Percentiles rank a stretch among this genome's conserved stretches.
Evolutionary conservation across 1,140 invertebrate genomes (phyloP).

Genomic region (Drosophila varians): DNA sequence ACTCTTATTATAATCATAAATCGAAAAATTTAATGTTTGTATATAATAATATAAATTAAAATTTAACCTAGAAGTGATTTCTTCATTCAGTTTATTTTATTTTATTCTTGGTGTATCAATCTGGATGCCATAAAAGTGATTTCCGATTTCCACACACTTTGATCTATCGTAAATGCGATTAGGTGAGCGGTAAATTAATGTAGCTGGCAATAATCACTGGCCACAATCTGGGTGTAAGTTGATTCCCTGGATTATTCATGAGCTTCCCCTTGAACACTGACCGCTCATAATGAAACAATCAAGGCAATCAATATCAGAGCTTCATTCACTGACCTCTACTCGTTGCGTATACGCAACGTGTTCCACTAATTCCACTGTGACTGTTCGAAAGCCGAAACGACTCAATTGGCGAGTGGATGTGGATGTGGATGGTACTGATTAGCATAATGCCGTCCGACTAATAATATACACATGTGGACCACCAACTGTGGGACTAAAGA

Average conservation of each 20-base stretch:
- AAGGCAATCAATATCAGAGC: conserved; percentile 19
- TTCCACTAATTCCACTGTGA: background rate
- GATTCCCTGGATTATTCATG: conserved; percentile 59
- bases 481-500: conserved; percentile 13
- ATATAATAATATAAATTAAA: too few relatives aligned
- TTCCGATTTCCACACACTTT: conserved; percentile 21
- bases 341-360: conserved; percentile 57
- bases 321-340: conserved; percentile 29
- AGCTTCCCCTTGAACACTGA: background rate
- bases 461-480: conserved; percentile 36
- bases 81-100: too few relatives aligned
- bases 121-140: conserved; percentile 4
- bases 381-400: conserved; percentile 18
- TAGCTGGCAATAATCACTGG: conserved; percentile 51
- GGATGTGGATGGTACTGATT: conserved; percentile 52
- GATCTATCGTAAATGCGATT: conserved; percentile 27
- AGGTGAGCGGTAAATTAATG: conserved; percentile 44
- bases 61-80: too few relatives aligned
- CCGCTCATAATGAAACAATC: conserved; percentile 24
- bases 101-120: background rate
- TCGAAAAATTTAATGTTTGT: too few relatives aligned
- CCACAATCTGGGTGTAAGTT: conserved; percentile 41
- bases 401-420: conserved; percentile 54
- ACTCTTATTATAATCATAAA: too few relatives aligned
- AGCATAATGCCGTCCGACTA: conserved; percentile 54